Conservation (phyloP, 2,797 vertebrate species). For the Oophaga sylvatica region DNA sequence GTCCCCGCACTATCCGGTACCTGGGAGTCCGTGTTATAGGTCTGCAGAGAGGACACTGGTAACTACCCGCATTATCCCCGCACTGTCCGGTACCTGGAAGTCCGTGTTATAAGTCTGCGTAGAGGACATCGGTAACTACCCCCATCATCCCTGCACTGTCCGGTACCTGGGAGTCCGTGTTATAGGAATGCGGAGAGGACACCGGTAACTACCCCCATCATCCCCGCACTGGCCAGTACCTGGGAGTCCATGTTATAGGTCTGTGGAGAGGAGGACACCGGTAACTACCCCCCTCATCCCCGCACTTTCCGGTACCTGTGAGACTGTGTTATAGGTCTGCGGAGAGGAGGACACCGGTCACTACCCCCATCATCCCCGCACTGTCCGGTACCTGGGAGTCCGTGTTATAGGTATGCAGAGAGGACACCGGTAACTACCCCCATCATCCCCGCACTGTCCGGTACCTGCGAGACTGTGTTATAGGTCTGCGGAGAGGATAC, state of each 20-base stretch:
- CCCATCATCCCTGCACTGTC: too few relatives aligned
- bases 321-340: conserved; percentile 83
- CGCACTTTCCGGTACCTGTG: conserved; percentile 83
- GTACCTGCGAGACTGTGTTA: too few relatives aligned
- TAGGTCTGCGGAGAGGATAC: too few relatives aligned
- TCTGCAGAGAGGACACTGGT: conserved; percentile 68
- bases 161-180: too few relatives aligned
- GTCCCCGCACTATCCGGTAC: conserved; percentile 84
- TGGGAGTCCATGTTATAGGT: too few relatives aligned
- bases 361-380: conserved; percentile 57
- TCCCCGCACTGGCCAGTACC: too few relatives aligned
- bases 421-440: background rate
- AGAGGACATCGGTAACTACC: background rate
- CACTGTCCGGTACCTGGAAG: conserved; percentile 83
- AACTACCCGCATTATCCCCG: conserved; percentile 30
- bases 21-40: conserved; percentile 82
- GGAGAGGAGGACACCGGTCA: background rate
- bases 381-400: conserved; percentile 83
- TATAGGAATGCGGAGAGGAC: too few relatives aligned
- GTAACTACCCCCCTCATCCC: conserved; percentile 66
- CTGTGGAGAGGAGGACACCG: too few relatives aligned
- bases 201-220: too few relatives aligned
- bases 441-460: too few relatives aligned
- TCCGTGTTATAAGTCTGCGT: conserved; percentile 82
- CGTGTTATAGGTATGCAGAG: conserved; percentile 80